Percentiles rank a stretch among this genome's conserved stretches.
Conservation (phyloP, 30 jellyfish, hydroid and myxozoan species). For the Rhopilema esculentum region DNA sequence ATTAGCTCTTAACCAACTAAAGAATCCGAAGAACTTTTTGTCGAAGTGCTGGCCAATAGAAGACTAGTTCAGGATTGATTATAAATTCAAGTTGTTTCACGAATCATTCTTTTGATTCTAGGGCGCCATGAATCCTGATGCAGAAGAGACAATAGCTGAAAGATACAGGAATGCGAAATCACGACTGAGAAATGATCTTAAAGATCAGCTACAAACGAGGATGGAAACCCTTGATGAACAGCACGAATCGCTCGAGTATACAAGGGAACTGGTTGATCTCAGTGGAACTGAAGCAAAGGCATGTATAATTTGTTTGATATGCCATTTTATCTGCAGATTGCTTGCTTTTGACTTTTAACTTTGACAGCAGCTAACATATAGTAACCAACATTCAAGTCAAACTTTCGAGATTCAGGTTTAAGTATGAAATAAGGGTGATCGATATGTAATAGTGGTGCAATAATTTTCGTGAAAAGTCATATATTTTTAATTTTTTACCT, state of each 20-base stretch:
- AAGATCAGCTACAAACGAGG: conserved; percentile 86
- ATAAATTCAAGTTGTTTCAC: background rate
- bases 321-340: background rate
- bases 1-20: no score
- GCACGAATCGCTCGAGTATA: conserved; percentile 83
- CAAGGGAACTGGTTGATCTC: conserved; percentile 92
- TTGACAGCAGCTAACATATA: no score
- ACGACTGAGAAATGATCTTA: conserved; percentile 75
- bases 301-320: background rate
- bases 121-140: conserved; percentile 99
- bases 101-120: conserved; percentile 5
- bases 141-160: conserved; percentile 90
- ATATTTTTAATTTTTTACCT: no score
- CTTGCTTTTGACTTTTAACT: no score
- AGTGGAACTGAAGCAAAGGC: conserved; percentile 97
- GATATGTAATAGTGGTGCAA: no score
- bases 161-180: conserved; percentile 79
- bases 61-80: background rate
- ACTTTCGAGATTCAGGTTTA: no score
- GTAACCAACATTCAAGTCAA: no score
- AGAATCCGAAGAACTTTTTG: no score
- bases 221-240: conserved; percentile 90
- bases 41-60: background rate
- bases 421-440: no score
- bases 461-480: no score